These are phyloP conservation scores for Geotria australis DNA, from an alignment of 2,797 vertebrate genomes.

Conservation along the genomic window DNA sequence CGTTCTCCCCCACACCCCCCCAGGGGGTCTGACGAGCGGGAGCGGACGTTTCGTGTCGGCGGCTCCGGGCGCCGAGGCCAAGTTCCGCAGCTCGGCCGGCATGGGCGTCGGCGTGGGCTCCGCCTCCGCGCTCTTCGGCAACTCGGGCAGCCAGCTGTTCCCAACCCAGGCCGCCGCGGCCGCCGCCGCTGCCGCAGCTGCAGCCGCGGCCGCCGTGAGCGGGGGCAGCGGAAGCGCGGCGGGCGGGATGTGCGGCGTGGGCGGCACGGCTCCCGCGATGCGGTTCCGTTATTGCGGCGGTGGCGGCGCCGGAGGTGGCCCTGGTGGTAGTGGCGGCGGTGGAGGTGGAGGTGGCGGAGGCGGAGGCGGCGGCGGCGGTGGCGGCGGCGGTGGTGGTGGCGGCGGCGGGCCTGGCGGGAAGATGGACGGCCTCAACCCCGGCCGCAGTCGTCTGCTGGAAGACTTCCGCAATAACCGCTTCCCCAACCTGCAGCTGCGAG, in stretches of 20 bases:
- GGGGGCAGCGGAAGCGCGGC: too few relatives aligned
- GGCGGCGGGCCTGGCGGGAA: conserved; percentile 7
- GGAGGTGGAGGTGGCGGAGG: not conserved
- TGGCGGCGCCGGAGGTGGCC: too few relatives aligned
- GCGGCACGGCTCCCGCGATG: too few relatives aligned
- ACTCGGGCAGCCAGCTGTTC: conserved; percentile 12
- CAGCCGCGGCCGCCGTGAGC: too few relatives aligned
- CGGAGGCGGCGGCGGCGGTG: not conserved
- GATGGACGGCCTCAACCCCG: conserved; percentile 83
- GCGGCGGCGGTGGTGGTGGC: not conserved
- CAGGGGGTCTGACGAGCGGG: conserved; percentile 83
- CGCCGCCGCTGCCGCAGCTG: too few relatives aligned
- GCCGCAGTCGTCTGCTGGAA: conserved; percentile 64
- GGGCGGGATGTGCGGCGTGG: too few relatives aligned
- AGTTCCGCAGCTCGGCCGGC: conserved; percentile 49
- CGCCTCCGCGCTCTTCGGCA: conserved; percentile 83
- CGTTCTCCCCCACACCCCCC: conserved; percentile 7
- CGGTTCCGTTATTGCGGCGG: too few relatives aligned
- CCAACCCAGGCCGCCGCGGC: too few relatives aligned
- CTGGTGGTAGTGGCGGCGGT: not conserved
- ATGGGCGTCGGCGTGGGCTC: conserved; percentile 87
- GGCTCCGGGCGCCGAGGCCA: conserved; percentile 78
- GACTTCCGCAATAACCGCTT: conserved; percentile 96
- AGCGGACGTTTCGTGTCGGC: conserved; percentile 91
- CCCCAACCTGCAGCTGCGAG: conserved; percentile 76